Base-by-base conservation (phyloP, 2,888 invertebrate genomes). In the Desoria tigrina region DNA sequence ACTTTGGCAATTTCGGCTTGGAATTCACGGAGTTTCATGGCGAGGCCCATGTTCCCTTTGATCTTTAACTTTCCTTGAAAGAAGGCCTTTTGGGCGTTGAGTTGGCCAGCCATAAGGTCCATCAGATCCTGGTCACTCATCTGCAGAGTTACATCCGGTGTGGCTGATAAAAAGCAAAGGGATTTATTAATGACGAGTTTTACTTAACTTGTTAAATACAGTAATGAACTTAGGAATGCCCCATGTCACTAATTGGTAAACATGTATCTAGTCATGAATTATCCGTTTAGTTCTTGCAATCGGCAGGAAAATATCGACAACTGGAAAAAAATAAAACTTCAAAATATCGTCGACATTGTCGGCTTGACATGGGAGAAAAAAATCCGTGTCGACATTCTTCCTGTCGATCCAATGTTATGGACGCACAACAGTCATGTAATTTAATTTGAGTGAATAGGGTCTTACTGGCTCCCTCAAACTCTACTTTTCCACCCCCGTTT, bases 11-110 rank as follows among this genome's bases (percentile, higher is more conserved):
- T 76, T 65, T 77, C 72, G 9, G 76, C 74, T 59, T 92, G 92
- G 69, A 95, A 80, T 73, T 92, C 91, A 23, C 90, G 88, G 65
- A 98, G 82, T 80, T 95, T 97, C 90, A 97, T 90, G 1, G 97
- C 97, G 50, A 96, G 82, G 0, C 93, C 95, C 37, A 97, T 97
- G 79, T 94, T 91, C 66, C 98, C 89, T 82, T 96, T 97, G 64
- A 94, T 87, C 39, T 76, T 76, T 73, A 85, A 78, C 81, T 97
- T 97, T 18, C 97, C 97, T 81, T 96, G 92, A 85, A 93, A 93
- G 81, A 93, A 94, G 1, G 95, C 95, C 80, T 94, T 94, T 80
- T 98, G 96, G 0, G 93, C 92, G 80, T 95, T 94, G 67, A 98
- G 83, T 80, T 92, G 92, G 1, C 96, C 96, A 1, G 89, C 86